Percentiles rank a stretch among this genome's conserved stretches.
Evolutionary conservation across 2,888 invertebrate species (phyloP).

Genomic region (Athalia circularis): DNA sequence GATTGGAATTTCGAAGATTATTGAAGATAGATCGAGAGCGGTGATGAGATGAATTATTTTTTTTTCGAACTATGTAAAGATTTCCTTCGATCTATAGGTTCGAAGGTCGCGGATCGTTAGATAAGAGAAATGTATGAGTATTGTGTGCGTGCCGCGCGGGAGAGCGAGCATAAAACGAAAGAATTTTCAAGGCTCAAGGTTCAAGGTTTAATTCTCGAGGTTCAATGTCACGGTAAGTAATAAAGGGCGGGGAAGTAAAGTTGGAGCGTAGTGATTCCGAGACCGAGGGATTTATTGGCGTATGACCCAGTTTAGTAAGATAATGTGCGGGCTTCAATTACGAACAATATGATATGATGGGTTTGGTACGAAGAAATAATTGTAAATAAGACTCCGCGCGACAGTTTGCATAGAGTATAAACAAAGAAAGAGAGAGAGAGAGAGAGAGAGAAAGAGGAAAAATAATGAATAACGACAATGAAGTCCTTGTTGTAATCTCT

Average conservation of each 20-base stretch:
- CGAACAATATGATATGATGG: not conserved
- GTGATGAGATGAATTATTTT: too few species aligned
- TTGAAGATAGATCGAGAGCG: too few species aligned
- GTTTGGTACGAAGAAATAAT: not conserved
- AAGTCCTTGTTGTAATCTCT: not conserved
- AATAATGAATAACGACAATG: not conserved
- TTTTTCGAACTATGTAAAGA: not conserved
- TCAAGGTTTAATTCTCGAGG: constrained; percentile 3
- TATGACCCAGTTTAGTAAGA: constrained; percentile 21
- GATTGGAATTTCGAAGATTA: too few species aligned
- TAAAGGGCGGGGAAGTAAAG: not conserved
- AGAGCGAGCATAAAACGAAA: constrained; percentile 17
- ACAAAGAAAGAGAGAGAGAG: not conserved
- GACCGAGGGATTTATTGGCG: constrained; percentile 15
- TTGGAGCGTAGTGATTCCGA: constrained; percentile 2
- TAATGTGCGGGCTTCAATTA: too few species aligned
- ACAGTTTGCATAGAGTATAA: not conserved
- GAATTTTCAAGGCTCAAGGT: constrained; percentile 24
- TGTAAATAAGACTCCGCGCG: not conserved
- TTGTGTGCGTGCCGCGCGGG: not conserved
- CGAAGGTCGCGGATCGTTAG: constrained; percentile 20
- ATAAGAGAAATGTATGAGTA: not conserved
- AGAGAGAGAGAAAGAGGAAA: not conserved
- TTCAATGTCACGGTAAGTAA: constrained; percentile 32
- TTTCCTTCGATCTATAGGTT: constrained; percentile 14